These are phyloP conservation scores for Rhagologus leucostigma DNA, from an alignment of 2,113 vertebrate species.

Conservation along the genomic window DNA sequence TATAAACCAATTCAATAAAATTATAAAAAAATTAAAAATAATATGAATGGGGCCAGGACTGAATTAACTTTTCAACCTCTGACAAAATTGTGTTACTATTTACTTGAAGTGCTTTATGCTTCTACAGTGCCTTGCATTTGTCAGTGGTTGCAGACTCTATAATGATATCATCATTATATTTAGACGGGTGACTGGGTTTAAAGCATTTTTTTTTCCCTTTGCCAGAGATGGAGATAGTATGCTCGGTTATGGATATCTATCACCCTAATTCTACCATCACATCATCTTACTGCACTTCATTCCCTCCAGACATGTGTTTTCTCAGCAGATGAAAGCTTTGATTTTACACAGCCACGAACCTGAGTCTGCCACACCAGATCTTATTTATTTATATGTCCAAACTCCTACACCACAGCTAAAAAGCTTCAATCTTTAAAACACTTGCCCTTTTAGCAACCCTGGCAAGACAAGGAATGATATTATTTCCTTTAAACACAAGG, in stretches of 20 bases:
- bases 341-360: background rate
- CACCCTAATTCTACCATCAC: background rate
- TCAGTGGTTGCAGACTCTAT: background rate
- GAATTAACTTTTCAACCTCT: background rate
- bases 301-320: background rate
- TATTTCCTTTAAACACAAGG: background rate
- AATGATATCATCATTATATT: background rate
- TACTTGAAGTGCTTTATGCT: background rate
- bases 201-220: background rate
- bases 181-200: background rate
- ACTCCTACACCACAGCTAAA: background rate
- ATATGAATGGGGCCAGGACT: background rate
- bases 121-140: background rate
- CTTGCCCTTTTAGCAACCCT: background rate
- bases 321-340: background rate
- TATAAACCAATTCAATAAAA: background rate
- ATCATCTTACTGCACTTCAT: background rate
- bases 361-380: background rate
- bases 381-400: background rate
- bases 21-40: background rate
- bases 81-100: background rate
- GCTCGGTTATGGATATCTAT: background rate
- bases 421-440: background rate
- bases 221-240: background rate
- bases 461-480: background rate